Evolutionary conservation across 2,888 invertebrate genomes (phyloP), one percentile per base, ranked within the genome.

Genomic region (Campaea margaritaria): DNA sequence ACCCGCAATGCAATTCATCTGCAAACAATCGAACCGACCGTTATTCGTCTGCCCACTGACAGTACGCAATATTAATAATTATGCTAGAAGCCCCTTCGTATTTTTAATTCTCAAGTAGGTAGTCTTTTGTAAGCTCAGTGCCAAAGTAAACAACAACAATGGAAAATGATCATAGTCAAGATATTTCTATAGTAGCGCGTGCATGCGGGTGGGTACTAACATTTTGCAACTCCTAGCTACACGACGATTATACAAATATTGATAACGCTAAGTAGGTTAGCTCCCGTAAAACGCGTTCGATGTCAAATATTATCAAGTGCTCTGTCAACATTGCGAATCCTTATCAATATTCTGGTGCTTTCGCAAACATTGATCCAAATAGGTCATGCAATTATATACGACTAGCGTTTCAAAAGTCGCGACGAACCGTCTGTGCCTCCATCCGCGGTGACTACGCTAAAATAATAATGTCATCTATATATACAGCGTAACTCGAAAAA

Each of bases 251-350:
- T 84, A 82, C 81, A 87, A 88, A 89, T 83, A 85, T 76, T 78
- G 91, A 92, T 91, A 91, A 85, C 78, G 65, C 61, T 55, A 81
- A 81, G 82, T 91, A 89, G 91, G 91, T 89, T 89, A 89, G 86
- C 85, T 86, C 85, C 89, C 78, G 84, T 86, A 47, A 83, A 79
- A 84, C 74, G 76, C 81, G 82, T 82, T 81, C 76, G 82, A 77
- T 82, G 81, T 85, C 86, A 84, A 91, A 91, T 87, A 85, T 89
- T 90, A 87, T 91, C 89, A 88, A 87, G 86, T 85, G 83, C 70
- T 84, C 73, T 77, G 83, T 84, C 81, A 87, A 87, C 80, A 86
- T 81, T 75, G 89, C 89, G 69, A 88, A 86, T 83, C 82, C 83
- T 90, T 91, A 91, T 91, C 90, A 70, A 67, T 76, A 72, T 21